phyloP scores from a whole-genome alignment of 2,888 invertebrate species.

The Sesia bembeciformis region DNA sequence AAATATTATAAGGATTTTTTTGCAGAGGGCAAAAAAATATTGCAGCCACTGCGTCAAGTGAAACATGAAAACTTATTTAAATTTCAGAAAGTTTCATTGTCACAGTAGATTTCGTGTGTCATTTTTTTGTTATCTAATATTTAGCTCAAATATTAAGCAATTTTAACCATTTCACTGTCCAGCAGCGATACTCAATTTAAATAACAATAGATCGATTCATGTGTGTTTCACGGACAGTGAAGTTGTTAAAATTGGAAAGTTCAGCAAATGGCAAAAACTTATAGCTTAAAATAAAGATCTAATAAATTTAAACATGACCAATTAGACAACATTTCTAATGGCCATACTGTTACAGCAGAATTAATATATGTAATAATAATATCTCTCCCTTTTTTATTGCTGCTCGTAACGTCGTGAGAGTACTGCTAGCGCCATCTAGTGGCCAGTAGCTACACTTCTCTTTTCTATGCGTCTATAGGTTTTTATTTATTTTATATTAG shows the following conservation, averaged over 20 bases:
- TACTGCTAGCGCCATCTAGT: slow-evolving; percentile 45
- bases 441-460: slow-evolving; percentile 28
- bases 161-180: too few species aligned
- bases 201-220: too few species aligned
- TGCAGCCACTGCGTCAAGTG: background rate
- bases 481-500: background rate
- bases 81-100: background rate
- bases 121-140: background rate
- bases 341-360: background rate
- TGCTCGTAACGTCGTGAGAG: background rate
- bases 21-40: background rate
- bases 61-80: background rate
- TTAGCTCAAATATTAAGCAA: too few species aligned
- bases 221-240: too few species aligned
- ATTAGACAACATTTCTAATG: too few species aligned
- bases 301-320: too few species aligned
- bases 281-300: too few species aligned
- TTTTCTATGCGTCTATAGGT: background rate
- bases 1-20: background rate
- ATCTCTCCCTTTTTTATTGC: background rate
- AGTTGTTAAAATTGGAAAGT: too few species aligned
- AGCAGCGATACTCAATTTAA: too few species aligned
- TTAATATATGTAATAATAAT: background rate
- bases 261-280: too few species aligned
- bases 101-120: background rate